Evolutionary conservation across 2,113 vertebrate genomes (phyloP).

Genomic region (Pterocles burchelli): DNA sequence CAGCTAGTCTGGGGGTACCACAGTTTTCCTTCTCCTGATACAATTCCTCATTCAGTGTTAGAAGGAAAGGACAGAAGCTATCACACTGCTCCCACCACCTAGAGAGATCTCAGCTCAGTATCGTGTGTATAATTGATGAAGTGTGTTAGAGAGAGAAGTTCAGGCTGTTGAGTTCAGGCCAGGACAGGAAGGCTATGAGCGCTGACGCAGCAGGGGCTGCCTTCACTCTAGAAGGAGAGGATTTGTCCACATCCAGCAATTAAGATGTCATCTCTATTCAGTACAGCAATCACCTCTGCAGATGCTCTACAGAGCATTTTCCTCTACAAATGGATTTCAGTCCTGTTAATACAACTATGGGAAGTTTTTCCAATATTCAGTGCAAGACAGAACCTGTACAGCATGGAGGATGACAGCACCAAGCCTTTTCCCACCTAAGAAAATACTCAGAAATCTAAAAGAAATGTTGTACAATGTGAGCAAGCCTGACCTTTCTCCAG

Average conservation of each 20-base stretch:
- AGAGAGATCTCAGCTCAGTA: not conserved
- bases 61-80: not conserved
- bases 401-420: not conserved
- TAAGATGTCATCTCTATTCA: not conserved
- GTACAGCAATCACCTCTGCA: not conserved
- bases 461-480: not conserved
- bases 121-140: not conserved
- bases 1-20: not conserved
- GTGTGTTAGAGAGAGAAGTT: not conserved
- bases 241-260: not conserved
- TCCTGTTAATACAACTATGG: not conserved
- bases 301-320: not conserved
- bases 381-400: not conserved
- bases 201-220: not conserved
- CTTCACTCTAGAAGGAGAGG: not conserved
- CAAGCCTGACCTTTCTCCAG: slow-evolving; percentile 2
- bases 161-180: not conserved
- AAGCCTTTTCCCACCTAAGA: not conserved
- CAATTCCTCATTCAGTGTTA: not conserved
- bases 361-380: not conserved
- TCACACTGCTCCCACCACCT: not conserved
- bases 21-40: not conserved
- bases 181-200: not conserved
- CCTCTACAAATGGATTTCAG: not conserved
- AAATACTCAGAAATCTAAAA: not conserved